Evolutionary conservation across 2,113 vertebrate genomes (phyloP).

Genomic region (cattle (Bos taurus)): DNA sequence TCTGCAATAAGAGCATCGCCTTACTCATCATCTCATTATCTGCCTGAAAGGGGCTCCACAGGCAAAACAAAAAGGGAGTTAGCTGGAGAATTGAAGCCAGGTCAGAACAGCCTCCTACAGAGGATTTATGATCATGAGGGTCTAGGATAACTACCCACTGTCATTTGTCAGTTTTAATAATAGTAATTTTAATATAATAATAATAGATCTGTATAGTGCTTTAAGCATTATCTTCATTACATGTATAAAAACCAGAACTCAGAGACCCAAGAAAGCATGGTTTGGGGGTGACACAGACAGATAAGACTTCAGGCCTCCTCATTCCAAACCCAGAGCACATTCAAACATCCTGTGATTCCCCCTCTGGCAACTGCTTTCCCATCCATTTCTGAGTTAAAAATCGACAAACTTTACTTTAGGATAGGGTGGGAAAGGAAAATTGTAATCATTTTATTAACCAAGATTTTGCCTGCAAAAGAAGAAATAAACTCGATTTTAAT

Average conservation of each 20-base stretch:
- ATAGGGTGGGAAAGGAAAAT: not conserved
- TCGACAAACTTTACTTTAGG: not conserved
- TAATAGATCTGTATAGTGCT: not conserved
- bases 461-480: not conserved
- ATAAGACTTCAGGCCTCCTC: not conserved
- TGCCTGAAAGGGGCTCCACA: not conserved
- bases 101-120: not conserved
- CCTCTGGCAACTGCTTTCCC: not conserved
- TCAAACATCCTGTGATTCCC: not conserved
- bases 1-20: not conserved
- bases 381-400: not conserved
- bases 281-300: not conserved
- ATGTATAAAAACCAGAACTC: not conserved
- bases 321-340: not conserved
- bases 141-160: not conserved
- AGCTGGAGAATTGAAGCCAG: not conserved
- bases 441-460: not conserved
- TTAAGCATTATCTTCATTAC: not conserved
- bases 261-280: not conserved
- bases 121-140: not conserved
- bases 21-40: not conserved
- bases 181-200: not conserved
- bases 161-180: not conserved
- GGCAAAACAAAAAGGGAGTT: not conserved
- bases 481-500: not conserved